A percentile compares a stretch with the other conserved stretches of the same genome.
Conservation (phyloP, 2,113 vertebrate genomes). For the Tinamus guttatus region DNA sequence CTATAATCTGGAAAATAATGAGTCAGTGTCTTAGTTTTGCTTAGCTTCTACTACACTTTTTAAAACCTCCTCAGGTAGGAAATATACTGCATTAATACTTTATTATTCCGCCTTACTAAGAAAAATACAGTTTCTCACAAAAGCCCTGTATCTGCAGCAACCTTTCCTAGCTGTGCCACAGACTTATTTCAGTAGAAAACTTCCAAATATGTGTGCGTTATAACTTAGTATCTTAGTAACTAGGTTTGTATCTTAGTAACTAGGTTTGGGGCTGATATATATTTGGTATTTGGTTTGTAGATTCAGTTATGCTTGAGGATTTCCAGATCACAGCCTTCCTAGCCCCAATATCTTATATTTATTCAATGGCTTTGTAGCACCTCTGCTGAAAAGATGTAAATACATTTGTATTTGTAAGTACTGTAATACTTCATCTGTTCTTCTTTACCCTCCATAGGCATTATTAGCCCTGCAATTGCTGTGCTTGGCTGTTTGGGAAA, state of each 20-base stretch:
- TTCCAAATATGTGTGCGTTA: neutral
- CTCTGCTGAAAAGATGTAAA: neutral
- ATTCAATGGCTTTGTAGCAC: neutral
- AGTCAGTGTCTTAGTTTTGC: neutral
- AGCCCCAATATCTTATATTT: neutral
- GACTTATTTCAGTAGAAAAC: neutral
- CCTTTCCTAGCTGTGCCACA: neutral
- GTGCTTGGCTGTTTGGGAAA: neutral
- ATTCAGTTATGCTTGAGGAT: neutral
- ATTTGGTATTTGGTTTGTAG: neutral
- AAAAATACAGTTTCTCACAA: neutral
- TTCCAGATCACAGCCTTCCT: neutral
- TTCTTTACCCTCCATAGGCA: neutral
- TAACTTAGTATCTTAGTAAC: neutral
- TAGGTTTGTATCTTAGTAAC: neutral
- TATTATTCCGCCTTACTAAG: neutral
- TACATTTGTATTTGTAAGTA: conserved; percentile 36
- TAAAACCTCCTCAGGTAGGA: neutral
- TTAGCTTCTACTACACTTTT: neutral
- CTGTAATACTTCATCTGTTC: neutral
- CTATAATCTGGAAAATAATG: neutral
- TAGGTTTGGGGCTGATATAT: neutral
- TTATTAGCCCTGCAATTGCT: conserved; percentile 8
- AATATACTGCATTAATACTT: neutral
- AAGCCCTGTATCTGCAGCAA: neutral